Conservation (phyloP, 2,113 vertebrate species). For the Circaetus gallicus region DNA sequence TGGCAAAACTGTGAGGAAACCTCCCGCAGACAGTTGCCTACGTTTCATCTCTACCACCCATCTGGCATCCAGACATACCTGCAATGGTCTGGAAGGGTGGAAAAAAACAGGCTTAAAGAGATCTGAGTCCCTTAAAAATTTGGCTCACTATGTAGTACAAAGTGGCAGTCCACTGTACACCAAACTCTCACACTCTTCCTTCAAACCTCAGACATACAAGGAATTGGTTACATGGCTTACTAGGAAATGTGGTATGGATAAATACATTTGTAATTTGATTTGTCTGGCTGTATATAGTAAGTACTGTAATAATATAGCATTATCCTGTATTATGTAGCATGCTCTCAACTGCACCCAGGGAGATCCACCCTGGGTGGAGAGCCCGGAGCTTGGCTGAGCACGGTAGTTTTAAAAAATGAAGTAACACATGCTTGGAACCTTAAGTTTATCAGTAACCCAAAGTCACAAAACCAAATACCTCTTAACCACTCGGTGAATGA, state of each 20-base stretch:
- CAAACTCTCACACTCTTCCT: neutral
- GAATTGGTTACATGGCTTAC: neutral
- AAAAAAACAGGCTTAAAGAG: neutral
- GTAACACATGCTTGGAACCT: neutral
- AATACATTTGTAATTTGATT: conserved; percentile 46
- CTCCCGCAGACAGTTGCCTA: accelerated
- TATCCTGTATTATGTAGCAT: conserved; percentile 41
- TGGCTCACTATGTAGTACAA: neutral
- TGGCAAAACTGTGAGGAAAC: neutral
- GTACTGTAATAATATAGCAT: conserved; percentile 53
- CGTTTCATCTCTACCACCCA: neutral
- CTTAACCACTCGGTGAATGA: neutral
- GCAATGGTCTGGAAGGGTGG: neutral
- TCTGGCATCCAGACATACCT: neutral
- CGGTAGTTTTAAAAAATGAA: neutral
- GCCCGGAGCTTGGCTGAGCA: neutral
- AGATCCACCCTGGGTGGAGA: conserved; percentile 57
- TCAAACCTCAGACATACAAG: neutral
- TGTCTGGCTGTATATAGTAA: conserved; percentile 43
- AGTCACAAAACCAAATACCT: neutral
- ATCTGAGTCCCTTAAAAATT: neutral
- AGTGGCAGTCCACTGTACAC: neutral
- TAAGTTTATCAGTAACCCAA: conserved; percentile 1
- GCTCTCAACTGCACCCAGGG: neutral
- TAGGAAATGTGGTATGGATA: conserved; percentile 22